Evolutionary conservation across 2,797 vertebrate species (phyloP).

Genomic region (Pristis pectinata): DNA sequence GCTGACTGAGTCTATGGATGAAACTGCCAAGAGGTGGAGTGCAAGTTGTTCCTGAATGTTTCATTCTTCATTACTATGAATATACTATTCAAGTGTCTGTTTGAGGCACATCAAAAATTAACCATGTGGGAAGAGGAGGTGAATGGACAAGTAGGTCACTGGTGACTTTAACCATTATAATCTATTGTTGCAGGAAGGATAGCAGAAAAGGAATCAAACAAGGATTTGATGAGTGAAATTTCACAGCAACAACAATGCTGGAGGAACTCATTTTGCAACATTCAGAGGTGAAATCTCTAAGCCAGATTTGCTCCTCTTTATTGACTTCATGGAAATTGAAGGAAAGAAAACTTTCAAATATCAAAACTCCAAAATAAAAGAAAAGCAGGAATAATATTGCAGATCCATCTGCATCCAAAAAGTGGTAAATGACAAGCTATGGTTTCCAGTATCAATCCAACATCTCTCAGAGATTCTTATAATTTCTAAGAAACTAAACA

Average conservation of each 20-base stretch:
- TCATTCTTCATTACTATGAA: too few relatives aligned
- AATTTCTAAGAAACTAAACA: neutral
- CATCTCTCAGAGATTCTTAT: neutral
- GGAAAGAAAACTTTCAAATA: neutral
- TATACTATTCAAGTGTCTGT: too few relatives aligned
- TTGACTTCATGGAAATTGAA: neutral
- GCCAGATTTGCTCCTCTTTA: neutral
- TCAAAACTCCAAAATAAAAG: neutral
- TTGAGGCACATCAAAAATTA: neutral
- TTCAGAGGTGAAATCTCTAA: neutral
- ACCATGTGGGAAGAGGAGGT: neutral
- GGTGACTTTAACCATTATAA: neutral
- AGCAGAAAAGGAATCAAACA: neutral
- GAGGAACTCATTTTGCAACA: neutral
- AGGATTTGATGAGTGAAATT: neutral
- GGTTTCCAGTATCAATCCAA: neutral
- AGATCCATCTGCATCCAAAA: neutral
- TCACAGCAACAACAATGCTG: neutral
- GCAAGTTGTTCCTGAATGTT: neutral
- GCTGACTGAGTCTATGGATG: neutral
- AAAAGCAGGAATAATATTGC: neutral
- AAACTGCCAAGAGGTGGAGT: neutral
- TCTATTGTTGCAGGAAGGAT: neutral
- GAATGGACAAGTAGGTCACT: neutral
- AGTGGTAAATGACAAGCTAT: neutral